These are phyloP conservation scores for Octomys mimax DNA, from an alignment of 2,797 vertebrate genomes.

Conservation along the genomic window DNA sequence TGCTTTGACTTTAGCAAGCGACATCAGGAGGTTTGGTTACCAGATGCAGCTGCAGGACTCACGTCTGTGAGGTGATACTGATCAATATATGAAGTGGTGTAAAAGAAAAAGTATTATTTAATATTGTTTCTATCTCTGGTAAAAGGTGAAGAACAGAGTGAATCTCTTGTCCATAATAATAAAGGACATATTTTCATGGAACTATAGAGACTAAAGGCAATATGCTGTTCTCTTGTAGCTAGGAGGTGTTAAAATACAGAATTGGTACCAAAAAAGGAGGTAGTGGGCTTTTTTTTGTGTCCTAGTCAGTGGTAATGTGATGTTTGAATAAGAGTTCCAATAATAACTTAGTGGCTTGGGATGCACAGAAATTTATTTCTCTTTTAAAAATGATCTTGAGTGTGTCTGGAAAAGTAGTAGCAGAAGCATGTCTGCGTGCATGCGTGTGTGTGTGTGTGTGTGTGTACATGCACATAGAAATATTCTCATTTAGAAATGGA, in stretches of 20 bases:
- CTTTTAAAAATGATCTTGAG: not conserved
- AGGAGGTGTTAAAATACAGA: not conserved
- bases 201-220: not conserved
- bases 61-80: not conserved
- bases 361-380: not conserved
- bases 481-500: not conserved
- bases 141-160: not conserved
- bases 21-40: not conserved
- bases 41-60: not conserved
- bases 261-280: not conserved
- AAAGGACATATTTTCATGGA: not conserved
- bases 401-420: not conserved
- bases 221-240: not conserved
- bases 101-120: not conserved
- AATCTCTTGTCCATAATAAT: not conserved
- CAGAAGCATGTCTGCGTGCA: not conserved
- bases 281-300: not conserved
- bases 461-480: not conserved
- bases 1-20: not conserved
- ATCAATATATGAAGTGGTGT: not conserved
- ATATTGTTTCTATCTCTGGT: not conserved
- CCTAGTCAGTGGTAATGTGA: not conserved
- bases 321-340: not conserved
- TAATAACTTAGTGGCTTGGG: not conserved
- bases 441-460: not conserved